These are phyloP conservation scores for Drosophila aff. DNA, from an alignment of 1,140 invertebrate species.

Conservation along the genomic window DNA sequence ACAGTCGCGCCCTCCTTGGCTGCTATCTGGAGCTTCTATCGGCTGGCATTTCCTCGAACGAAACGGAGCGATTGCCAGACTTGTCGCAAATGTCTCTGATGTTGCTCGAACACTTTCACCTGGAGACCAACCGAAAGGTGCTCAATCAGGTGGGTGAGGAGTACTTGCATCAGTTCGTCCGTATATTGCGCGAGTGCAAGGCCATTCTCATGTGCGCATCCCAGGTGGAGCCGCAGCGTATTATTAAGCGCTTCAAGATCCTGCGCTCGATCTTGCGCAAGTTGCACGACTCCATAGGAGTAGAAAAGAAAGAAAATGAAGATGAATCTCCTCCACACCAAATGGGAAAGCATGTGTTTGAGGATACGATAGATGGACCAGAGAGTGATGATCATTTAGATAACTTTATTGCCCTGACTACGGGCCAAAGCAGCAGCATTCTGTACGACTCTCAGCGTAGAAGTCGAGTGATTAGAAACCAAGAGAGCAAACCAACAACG, in stretches of 20 bases:
- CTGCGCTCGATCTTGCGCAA: slow-evolving; percentile 68
- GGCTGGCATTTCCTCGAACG: slow-evolving; percentile 35
- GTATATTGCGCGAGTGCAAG: slow-evolving; percentile 73
- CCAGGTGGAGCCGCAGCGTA: slow-evolving; percentile 68
- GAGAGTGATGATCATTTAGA: slow-evolving; percentile 18
- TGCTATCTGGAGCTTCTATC: slow-evolving; percentile 69
- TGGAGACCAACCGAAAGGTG: slow-evolving; percentile 55
- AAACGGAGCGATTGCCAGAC: slow-evolving; percentile 60
- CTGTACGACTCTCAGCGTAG: slow-evolving; percentile 60
- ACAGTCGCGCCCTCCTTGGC: slow-evolving; percentile 61
- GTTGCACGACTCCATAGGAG: slow-evolving; percentile 45
- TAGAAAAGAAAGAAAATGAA: background rate
- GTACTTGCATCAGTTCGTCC: slow-evolving; percentile 62
- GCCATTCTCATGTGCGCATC: slow-evolving; percentile 74
- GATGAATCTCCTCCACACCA: background rate
- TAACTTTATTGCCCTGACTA: slow-evolving; percentile 40
- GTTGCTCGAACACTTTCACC: slow-evolving; percentile 72
- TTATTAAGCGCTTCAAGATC: slow-evolving; percentile 81
- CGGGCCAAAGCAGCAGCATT: slow-evolving; percentile 55
- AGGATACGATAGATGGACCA: no score
- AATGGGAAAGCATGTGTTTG: slow-evolving; percentile 1
- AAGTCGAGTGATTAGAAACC: slow-evolving; percentile 1
- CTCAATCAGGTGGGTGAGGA: slow-evolving; percentile 40
- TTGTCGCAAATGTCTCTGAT: slow-evolving; percentile 64
- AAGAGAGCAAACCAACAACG: background rate